Conservation (phyloP, 2,113 vertebrate species). For the Lepidothrix coronata region DNA sequence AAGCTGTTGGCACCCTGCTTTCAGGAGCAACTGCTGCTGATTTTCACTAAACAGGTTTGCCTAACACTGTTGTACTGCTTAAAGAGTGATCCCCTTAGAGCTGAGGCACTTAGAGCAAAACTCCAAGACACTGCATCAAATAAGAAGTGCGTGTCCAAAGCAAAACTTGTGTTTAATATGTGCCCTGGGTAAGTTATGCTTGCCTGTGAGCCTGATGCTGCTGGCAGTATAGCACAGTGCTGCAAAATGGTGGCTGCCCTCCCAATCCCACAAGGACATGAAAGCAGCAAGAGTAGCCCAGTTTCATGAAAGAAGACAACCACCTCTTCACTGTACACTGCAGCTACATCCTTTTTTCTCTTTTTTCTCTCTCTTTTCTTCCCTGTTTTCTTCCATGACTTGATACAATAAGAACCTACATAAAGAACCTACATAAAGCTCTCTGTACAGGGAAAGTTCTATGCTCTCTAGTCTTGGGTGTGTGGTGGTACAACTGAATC, state of each 20-base stretch:
- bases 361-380: neutral
- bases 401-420: neutral
- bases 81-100: neutral
- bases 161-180: neutral
- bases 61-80: neutral
- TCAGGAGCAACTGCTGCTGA: neutral
- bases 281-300: neutral
- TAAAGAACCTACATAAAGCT: neutral
- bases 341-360: neutral
- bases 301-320: rapidly evolving
- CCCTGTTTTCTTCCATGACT: neutral
- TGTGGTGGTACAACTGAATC: neutral
- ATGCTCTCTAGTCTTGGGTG: neutral
- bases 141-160: neutral
- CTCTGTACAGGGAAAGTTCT: neutral
- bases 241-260: neutral
- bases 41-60: neutral
- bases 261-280: neutral
- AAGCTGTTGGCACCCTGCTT: neutral
- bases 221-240: neutral
- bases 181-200: neutral
- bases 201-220: neutral
- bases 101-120: neutral
- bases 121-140: neutral
- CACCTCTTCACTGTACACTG: neutral